Percentiles rank a stretch among this genome's conserved stretches.
Evolutionary conservation across 2,797 vertebrate species (phyloP).

Genomic region (Melanogrammus aeglefinus): DNA sequence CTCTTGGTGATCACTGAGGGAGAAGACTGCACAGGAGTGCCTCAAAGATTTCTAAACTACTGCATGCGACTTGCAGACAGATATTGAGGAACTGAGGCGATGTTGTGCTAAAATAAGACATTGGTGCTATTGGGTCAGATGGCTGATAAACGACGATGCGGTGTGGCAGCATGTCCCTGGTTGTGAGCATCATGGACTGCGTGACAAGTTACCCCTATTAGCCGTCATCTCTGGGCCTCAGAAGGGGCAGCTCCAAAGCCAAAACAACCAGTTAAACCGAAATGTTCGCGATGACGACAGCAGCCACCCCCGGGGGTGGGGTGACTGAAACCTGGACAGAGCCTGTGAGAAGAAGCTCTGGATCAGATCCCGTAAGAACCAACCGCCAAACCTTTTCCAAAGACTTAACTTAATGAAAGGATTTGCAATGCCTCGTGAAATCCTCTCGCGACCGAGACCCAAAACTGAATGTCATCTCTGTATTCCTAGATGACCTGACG

Average conservation of each 20-base stretch:
- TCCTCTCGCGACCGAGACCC: not conserved
- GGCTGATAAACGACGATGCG: not conserved
- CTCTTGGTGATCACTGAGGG: not conserved
- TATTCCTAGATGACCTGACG: not conserved
- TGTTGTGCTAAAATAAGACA: not conserved
- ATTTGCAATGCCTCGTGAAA: not conserved
- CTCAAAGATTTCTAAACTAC: not conserved
- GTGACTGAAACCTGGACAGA: not conserved
- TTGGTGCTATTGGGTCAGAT: not conserved
- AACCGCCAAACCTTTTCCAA: not conserved
- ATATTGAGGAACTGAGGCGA: not conserved
- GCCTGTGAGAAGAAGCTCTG: too few species aligned
- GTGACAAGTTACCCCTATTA: not conserved
- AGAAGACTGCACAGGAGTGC: not conserved
- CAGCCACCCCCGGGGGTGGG: not conserved
- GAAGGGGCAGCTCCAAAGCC: not conserved
- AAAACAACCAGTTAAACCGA: not conserved
- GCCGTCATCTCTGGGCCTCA: not conserved
- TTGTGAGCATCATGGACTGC: not conserved
- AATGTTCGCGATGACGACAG: not conserved
- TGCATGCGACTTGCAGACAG: not conserved
- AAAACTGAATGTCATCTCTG: not conserved
- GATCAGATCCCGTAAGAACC: not conserved
- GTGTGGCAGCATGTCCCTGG: not conserved
- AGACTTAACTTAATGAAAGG: not conserved